Evolutionary conservation across 2,888 invertebrate species (phyloP), one percentile per base, ranked within the genome.

Genomic region (Celastrina argiolus): DNA sequence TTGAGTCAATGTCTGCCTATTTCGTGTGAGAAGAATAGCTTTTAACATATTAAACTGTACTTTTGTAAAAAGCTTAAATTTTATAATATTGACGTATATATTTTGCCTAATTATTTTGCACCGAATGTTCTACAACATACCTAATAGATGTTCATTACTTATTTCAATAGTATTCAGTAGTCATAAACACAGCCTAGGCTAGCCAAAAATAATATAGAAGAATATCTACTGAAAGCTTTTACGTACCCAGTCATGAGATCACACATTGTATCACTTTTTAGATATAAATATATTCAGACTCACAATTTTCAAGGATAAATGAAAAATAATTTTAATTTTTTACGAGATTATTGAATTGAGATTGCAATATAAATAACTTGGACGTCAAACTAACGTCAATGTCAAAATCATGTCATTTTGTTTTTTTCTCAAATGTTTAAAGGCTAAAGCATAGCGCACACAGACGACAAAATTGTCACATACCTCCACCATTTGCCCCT

Each of bases 261-360:
- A 31, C 34, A 31, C 16, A 16, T 59, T 59, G 59, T 59, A 2
- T 31, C 59, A 59, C 59, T 59, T 59, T 59, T 12, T 39, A 39
- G 22, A 51, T 16, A 26, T 22, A 10, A 51, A 51, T 26, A 12
- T 51, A 51, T 14, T 26, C 22, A 51, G 51, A 51, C 51, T 51
- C 14, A 4, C 51, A 39, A 18, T 61, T 39, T 61, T 61, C 39
- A 39, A 39, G 39, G 61, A 39, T 61, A 39, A 12, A 51, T 18
- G 10, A 39, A 39, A 39, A 22, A n/a, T 61, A 39, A 36, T 61
- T 59, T 22, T 26, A 26, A 61, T 61, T 61, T 31, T 61, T 59
- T 34, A 18, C 58, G 16, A 31, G 34, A 59, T 59, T 22, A 22
- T 4, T 16, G 22, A 61, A 22, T 31, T 18, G 36, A 31, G 34